phyloP scores from a whole-genome alignment of 2,113 vertebrate species.

The Pygoscelis adeliae region DNA sequence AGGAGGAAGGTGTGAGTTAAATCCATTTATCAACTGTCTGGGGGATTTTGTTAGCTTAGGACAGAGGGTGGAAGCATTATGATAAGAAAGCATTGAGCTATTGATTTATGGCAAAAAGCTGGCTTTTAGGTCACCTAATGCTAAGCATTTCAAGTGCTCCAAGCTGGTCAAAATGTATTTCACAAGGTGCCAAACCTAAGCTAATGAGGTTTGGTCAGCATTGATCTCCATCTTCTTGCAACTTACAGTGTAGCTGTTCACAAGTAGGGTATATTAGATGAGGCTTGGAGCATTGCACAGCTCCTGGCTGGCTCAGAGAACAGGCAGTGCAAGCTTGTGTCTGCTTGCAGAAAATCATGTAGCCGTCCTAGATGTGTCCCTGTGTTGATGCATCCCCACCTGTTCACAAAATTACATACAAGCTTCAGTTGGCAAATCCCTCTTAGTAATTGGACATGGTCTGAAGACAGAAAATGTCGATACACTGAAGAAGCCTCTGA shows the following conservation, averaged over 20 bases:
- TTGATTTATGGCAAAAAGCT: neutral
- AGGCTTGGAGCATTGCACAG: neutral
- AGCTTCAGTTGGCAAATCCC: neutral
- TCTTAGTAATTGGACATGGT: neutral
- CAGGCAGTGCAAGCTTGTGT: neutral
- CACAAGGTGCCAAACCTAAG: neutral
- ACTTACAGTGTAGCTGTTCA: neutral
- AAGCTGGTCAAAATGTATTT: neutral
- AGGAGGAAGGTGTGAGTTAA: neutral
- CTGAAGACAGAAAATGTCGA: neutral
- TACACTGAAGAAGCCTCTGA: neutral
- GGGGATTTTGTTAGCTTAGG: neutral
- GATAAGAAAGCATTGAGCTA: neutral
- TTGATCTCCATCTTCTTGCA: neutral
- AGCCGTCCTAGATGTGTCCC: neutral
- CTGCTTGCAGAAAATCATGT: neutral
- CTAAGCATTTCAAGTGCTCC: neutral
- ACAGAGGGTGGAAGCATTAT: neutral
- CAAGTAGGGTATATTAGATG: neutral
- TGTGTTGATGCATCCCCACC: neutral
- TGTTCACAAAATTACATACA: neutral
- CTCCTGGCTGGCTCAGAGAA: neutral
- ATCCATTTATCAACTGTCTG: neutral
- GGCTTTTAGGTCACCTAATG: conserved; percentile 7
- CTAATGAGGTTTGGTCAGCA: neutral